A percentile compares a stretch with the other conserved stretches of the same genome.
These are phyloP conservation scores for Paramisgurnus dabryanus DNA, from an alignment of 2,113 vertebrate species.

Conservation along the genomic window DNA sequence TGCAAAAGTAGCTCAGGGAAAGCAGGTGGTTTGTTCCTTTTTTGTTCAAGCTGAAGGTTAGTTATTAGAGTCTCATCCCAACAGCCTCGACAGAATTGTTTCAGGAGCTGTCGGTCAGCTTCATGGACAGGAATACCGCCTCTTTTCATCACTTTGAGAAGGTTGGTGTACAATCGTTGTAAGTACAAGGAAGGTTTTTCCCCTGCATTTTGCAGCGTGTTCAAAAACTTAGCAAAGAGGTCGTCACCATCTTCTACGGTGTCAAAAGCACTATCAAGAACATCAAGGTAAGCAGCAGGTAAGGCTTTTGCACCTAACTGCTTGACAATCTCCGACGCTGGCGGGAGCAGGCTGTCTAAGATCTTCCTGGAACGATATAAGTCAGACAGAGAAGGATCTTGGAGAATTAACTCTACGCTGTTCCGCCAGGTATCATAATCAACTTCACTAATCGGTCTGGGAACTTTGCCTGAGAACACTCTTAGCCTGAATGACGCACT, in stretches of 20 bases:
- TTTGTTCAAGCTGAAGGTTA: slow-evolving; percentile 35
- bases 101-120: slow-evolving; percentile 13
- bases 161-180: not conserved
- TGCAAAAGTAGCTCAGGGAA: too few species aligned
- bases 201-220: too few species aligned
- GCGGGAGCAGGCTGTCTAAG: slow-evolving; percentile 38
- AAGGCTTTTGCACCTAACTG: slow-evolving; percentile 14
- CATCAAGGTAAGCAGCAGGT: too few species aligned
- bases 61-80: slow-evolving; percentile 34
- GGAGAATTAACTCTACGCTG: slow-evolving; percentile 12
- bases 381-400: slow-evolving; percentile 37
- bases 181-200: too few species aligned
- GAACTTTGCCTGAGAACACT: slow-evolving; percentile 35
- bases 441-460: slow-evolving; percentile 21
- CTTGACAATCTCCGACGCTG: slow-evolving; percentile 34
- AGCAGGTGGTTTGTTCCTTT: not conserved
- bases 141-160: slow-evolving; percentile 1
- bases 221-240: too few species aligned
- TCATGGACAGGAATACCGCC: not conserved
- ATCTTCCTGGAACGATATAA: slow-evolving; percentile 26
- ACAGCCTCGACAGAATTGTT: slow-evolving; percentile 43
- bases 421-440: slow-evolving; percentile 41
- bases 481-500: slow-evolving; percentile 38
- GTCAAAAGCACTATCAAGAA: too few species aligned
- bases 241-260: too few species aligned